Conservation (phyloP, 2,797 vertebrate genomes). For the Pogonophryne albipinna region DNA sequence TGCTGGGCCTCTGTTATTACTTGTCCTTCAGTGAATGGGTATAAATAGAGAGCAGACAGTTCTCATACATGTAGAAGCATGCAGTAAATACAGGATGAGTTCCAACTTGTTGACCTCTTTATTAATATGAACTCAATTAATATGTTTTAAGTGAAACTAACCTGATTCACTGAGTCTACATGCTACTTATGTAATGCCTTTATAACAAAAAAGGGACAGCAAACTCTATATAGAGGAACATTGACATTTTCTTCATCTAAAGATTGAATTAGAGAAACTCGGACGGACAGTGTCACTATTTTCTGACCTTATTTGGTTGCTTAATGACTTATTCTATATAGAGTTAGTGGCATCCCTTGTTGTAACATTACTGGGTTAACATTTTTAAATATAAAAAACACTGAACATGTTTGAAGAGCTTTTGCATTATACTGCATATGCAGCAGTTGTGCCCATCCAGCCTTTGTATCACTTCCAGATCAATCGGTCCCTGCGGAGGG, state of each 20-base stretch:
- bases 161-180: neutral
- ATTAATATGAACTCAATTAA: neutral
- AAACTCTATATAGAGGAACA: neutral
- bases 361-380: too few species aligned
- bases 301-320: too few species aligned
- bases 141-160: neutral
- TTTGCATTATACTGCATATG: slow-evolving; percentile 21
- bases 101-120: slow-evolving; percentile 1
- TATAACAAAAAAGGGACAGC: neutral
- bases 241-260: too few species aligned
- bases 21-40: slow-evolving; percentile 5
- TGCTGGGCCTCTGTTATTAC: slow-evolving; percentile 1
- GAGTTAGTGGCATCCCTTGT: too few species aligned
- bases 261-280: too few species aligned
- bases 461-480: slow-evolving; percentile 38
- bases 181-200: neutral
- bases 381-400: slow-evolving; percentile 7
- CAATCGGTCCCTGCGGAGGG: slow-evolving; percentile 43
- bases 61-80: neutral
- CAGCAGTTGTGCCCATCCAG: slow-evolving; percentile 27
- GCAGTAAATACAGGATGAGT: neutral
- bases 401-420: slow-evolving; percentile 11
- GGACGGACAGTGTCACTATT: too few species aligned
- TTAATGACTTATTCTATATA: too few species aligned
- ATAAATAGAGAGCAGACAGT: neutral